Conservation (phyloP, 2,888 invertebrate species). For the Scaptomyza parva region DNA sequence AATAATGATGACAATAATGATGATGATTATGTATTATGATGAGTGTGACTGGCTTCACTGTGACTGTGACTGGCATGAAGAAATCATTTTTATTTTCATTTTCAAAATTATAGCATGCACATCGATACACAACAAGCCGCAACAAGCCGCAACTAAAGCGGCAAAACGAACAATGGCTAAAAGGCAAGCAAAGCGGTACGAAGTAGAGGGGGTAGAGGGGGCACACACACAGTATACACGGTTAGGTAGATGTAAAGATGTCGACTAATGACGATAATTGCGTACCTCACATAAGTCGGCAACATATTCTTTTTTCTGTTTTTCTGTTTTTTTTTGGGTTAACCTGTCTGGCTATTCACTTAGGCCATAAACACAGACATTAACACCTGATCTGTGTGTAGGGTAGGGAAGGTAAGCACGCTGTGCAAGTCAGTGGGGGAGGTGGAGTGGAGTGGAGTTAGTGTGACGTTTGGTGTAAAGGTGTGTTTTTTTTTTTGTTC, state of each 20-base stretch:
- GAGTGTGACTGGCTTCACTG: slow-evolving; percentile 57
- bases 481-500: slow-evolving; percentile 71
- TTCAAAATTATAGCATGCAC: slow-evolving; percentile 79
- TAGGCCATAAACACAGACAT: slow-evolving; percentile 78
- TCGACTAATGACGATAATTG: slow-evolving; percentile 74
- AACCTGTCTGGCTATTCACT: slow-evolving; percentile 56
- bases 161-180: slow-evolving; percentile 54
- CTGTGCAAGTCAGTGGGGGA: background rate
- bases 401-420: background rate
- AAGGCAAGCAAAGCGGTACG: background rate
- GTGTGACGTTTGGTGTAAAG: slow-evolving; percentile 51
- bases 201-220: background rate
- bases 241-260: slow-evolving; percentile 18
- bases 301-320: slow-evolving; percentile 31
- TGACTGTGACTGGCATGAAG: slow-evolving; percentile 70
- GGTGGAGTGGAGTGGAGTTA: background rate
- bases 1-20: slow-evolving; percentile 17
- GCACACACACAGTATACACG: background rate
- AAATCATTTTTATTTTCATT: slow-evolving; percentile 68
- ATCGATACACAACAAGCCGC: slow-evolving; percentile 82
- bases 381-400: slow-evolving; percentile 79
- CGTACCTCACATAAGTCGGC: slow-evolving; percentile 65
- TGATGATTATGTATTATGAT: slow-evolving; percentile 61
- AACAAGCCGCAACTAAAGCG: slow-evolving; percentile 83
- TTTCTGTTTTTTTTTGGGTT: slow-evolving; percentile 31